Percentiles rank a stretch among this genome's conserved stretches.
Conservation (phyloP, 2,888 invertebrate species). For the Ceraclea dissimilis region DNA sequence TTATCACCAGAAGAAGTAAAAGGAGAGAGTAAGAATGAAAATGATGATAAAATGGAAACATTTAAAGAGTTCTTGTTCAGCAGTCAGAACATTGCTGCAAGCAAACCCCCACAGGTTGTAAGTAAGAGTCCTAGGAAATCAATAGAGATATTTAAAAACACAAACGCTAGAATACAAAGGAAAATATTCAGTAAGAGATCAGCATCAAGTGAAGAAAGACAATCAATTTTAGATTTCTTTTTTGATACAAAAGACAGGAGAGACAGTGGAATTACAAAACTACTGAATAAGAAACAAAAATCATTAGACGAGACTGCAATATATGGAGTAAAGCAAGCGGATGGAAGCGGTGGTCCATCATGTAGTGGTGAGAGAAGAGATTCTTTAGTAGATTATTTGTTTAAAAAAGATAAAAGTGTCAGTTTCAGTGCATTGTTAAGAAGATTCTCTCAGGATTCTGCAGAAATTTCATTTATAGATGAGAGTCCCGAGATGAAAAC, state of each 20-base stretch:
- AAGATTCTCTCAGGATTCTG: conserved; percentile 32
- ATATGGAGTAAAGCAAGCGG: conserved; percentile 28
- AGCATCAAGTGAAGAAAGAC: conserved; percentile 38
- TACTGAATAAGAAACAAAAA: conserved; percentile 19
- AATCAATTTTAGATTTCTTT: conserved; percentile 45
- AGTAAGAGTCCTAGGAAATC: conserved; percentile 7
- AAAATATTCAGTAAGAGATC: conserved; percentile 23
- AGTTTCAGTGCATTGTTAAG: conserved; percentile 37
- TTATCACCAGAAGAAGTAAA: conserved; percentile 8
- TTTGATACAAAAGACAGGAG: conserved; percentile 33
- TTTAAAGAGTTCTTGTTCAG: conserved; percentile 38
- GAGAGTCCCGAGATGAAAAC: conserved; percentile 40
- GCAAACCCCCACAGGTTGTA: background rate
- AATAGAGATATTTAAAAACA: conserved; percentile 14
- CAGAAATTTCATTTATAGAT: conserved; percentile 40
- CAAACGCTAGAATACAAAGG: conserved; percentile 18
- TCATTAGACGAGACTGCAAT: conserved; percentile 21
- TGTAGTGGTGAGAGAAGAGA: conserved; percentile 13
- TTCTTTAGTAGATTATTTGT: conserved; percentile 28
- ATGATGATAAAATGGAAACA: conserved; percentile 42
- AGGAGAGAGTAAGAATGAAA: conserved; percentile 26
- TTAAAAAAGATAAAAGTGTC: conserved; percentile 32
- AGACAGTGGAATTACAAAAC: conserved; percentile 12
- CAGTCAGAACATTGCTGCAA: background rate
- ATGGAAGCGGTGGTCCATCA: conserved; percentile 26